Evolutionary conservation across 2,888 invertebrate genomes (phyloP).

Genomic region (Byasa hedistus): DNA sequence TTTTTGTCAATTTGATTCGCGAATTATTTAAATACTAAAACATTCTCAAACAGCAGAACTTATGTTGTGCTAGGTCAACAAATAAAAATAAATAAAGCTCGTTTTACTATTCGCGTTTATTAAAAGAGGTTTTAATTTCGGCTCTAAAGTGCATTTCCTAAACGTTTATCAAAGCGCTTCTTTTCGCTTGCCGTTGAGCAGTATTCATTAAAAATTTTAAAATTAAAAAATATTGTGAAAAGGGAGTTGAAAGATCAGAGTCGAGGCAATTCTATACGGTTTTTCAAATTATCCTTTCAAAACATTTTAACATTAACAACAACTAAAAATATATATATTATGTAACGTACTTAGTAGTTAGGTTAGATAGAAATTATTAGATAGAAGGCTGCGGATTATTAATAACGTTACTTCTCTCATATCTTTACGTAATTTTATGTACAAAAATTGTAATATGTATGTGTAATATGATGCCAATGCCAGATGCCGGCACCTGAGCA

Average conservation of each 20-base stretch:
- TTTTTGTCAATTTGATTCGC: too few species aligned
- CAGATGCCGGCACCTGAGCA: slow-evolving; percentile 23
- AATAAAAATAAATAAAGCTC: too few species aligned
- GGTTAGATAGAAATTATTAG: too few species aligned
- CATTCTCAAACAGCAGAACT: too few species aligned
- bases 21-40: too few species aligned
- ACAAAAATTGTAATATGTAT: not conserved
- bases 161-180: slow-evolving; percentile 6
- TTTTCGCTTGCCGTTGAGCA: not conserved
- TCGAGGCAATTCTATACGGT: not conserved
- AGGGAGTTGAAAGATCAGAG: not conserved
- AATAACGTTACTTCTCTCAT: too few species aligned
- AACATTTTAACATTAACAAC: not conserved
- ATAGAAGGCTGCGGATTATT: too few species aligned
- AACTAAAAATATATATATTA: not conserved
- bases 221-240: not conserved
- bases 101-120: not conserved
- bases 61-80: too few species aligned
- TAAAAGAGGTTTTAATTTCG: slow-evolving; percentile 1
- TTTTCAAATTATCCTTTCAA: not conserved
- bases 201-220: not conserved
- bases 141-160: not conserved
- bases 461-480: slow-evolving; percentile 19
- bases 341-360: too few species aligned
- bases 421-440: too few species aligned